Conservation (phyloP, 2,888 invertebrate species). For the Eupithecia exiguata region DNA sequence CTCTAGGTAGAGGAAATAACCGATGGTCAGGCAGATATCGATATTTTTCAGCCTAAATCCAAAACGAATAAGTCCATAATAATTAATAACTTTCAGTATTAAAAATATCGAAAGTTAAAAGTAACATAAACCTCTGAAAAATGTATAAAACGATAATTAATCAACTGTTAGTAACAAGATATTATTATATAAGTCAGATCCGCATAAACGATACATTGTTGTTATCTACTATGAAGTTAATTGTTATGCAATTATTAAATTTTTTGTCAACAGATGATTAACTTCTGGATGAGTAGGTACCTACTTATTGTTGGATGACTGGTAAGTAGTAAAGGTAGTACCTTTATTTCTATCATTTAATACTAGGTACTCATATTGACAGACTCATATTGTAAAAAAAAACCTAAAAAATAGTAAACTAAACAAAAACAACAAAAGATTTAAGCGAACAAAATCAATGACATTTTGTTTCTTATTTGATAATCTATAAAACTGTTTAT, state of each 20-base stretch:
- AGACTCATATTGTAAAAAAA: too few relatives aligned
- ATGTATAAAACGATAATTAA: not conserved
- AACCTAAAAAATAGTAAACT: too few relatives aligned
- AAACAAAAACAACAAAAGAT: too few relatives aligned
- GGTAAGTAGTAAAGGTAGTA: not conserved
- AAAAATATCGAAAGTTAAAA: too few relatives aligned
- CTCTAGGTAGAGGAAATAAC: not conserved
- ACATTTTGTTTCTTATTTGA: too few relatives aligned
- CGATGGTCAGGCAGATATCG: not conserved
- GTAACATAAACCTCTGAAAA: too few relatives aligned
- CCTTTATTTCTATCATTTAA: not conserved
- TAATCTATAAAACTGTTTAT: too few relatives aligned
- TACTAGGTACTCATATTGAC: not conserved
- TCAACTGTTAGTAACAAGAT: not conserved
- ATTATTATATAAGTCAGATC: not conserved
- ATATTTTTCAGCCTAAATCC: too few relatives aligned
- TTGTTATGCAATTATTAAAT: not conserved
- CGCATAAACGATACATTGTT: not conserved
- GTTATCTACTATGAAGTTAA: not conserved
- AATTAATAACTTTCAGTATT: too few relatives aligned
- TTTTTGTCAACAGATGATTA: not conserved
- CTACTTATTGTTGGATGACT: not conserved
- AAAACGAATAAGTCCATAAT: too few relatives aligned
- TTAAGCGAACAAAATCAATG: too few relatives aligned
- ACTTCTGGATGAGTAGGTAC: not conserved